Base-by-base conservation (phyloP, 2,113 vertebrate species). In the Cairina moschata region DNA sequence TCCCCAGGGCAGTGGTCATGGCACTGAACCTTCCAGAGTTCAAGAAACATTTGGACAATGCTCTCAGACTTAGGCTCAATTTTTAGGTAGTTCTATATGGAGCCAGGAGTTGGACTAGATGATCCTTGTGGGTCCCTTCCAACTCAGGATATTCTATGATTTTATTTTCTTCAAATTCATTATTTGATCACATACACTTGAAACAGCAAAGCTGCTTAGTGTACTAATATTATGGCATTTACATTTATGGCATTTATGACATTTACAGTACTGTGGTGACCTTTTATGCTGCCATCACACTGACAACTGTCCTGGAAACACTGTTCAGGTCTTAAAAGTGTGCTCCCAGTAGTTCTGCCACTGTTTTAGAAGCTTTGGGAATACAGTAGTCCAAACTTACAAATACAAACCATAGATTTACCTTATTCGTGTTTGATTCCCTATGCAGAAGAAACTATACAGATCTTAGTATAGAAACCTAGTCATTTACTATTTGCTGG, bases 391-490 rank as follows among this genome's bases (percentile, higher is more conserved):
- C 29, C 20, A 62, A 60, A 60, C 82, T 84, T 84, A 63, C 66
- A 84, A 86, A 26, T 36, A 50, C n/a, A 66, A 86, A 66, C 25
- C 15, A 67, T 86, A 93, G 81, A 87, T 85, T 94, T 84, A 74
- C 77, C 74, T 94, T 81, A 67, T 60, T 67, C 52, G 36, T 54
- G 58, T 65, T 88, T 91, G 85, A 83, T 80, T n/a, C 3, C 11
- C 63, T n/a, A 36, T 73, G n/a, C 82, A 91, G 63, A 79, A 72
- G 40, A 42, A 66, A 17, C 56, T 31, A n/a, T 25, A 21, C 3
- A 72, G 42, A 56, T 38, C 54, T 44, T 87, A 71, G 79, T 32
- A 66, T 2, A 79, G 54, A 85, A 88, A 76, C 48, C 38, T 31
- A 48, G 15, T 48, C 1, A 73, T 93, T 73, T 93, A 31, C 48